Base-by-base conservation (phyloP, 2,888 invertebrate genomes). In the Nomada lathburiana region DNA sequence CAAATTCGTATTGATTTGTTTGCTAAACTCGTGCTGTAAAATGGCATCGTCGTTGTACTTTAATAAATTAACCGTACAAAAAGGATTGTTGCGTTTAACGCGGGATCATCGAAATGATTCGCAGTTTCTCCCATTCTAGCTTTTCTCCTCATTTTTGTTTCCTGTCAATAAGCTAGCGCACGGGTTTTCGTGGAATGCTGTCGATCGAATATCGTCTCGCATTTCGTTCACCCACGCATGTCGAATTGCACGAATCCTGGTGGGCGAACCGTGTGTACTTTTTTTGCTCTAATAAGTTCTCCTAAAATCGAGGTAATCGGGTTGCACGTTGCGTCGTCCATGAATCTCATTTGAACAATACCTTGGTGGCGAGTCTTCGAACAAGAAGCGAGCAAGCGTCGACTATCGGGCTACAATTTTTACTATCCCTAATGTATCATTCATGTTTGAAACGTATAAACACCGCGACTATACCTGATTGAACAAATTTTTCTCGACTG, bases 281-380 rank as follows among this genome's bases (percentile, higher is more conserved):
- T 36, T 75, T 82, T 60, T 69, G 62, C 60, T 79, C 70, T 82
- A 87, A 73, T 81, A 80, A 82, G 74, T 63, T 81, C 63, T 79
- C 18, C 80, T 70, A 71, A 88, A 79, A 85, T 85, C 87, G 88
- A 89, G 88, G 88, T 89, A 89, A 89, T 88, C 74, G 83, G 70
- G 89, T 89, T 89, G 88, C 75, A 67, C 65, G 76, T 82, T 63
- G 23, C 60, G 70, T 75, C 77, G 73, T 71, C 74, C 65, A 57
- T 72, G 71, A 82, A 80, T 74, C 76, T 83, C 72, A 23, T 74
- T 86, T 64, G 47, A 70, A 63, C 16, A 80, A 78, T 75, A 87
- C 50, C 63, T 74, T 42, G 60, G 52, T 77, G 72, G 69, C 55
- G 67, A 36, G 20, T 52, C 65, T 23, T 60, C 52, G 20, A 29